Conservation (phyloP, 2,888 invertebrate species). For the Eupeodes luniger region DNA sequence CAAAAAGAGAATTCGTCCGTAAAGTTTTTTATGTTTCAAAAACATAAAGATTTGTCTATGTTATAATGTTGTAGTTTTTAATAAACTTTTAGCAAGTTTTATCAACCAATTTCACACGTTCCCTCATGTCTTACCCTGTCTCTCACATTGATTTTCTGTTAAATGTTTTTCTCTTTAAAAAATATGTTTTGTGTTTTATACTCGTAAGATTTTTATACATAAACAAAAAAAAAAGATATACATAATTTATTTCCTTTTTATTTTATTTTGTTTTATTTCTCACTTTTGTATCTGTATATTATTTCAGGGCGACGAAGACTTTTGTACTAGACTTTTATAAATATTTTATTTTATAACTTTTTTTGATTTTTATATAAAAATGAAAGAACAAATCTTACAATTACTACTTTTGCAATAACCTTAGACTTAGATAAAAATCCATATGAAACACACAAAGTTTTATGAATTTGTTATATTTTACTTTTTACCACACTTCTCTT, state of each 20-base stretch:
- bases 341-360: constrained; percentile 68
- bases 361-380: constrained; percentile 55
- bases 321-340: constrained; percentile 85
- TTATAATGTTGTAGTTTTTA: no score
- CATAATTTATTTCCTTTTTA: constrained; percentile 69
- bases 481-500: constrained; percentile 21
- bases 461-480: constrained; percentile 64
- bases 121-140: constrained; percentile 33
- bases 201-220: constrained; percentile 21
- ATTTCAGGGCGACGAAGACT: constrained; percentile 88
- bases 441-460: constrained; percentile 49
- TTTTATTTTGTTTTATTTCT: constrained; percentile 77
- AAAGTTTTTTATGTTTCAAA: no score
- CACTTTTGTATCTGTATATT: constrained; percentile 85
- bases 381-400: constrained; percentile 43
- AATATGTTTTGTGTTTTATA: constrained; percentile 13
- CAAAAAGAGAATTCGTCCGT: no score
- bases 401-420: constrained; percentile 64
- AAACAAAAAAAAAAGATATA: constrained; percentile 25
- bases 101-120: constrained; percentile 27
- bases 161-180: constrained; percentile 41
- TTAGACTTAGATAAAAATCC: constrained; percentile 36
- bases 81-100: no score
- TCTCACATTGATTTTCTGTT: constrained; percentile 30
- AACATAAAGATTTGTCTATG: no score